Evolutionary conservation across 2,888 invertebrate genomes (phyloP).

Genomic region (Mimumesa dahlbomi): DNA sequence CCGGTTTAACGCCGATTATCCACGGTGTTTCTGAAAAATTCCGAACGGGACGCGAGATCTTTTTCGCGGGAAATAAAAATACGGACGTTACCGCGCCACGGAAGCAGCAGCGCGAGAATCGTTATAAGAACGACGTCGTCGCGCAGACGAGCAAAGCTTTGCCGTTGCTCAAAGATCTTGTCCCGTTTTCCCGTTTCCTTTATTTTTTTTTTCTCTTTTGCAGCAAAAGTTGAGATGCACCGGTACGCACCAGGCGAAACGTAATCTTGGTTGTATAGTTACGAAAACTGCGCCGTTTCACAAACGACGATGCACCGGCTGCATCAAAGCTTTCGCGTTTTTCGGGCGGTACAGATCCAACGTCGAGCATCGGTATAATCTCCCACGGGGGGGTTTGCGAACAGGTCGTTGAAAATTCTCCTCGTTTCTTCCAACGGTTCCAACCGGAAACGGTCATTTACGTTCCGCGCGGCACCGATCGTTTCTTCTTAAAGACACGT

Average conservation of each 20-base stretch:
- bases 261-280: not conserved
- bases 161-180: slow-evolving; percentile 25
- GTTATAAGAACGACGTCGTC: slow-evolving; percentile 34
- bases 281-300: slow-evolving; percentile 20
- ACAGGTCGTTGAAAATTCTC: slow-evolving; percentile 21
- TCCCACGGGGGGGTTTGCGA: slow-evolving; percentile 9
- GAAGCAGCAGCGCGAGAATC: slow-evolving; percentile 29
- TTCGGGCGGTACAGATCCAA: not conserved
- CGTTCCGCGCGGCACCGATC: no score
- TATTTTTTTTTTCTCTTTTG: not conserved
- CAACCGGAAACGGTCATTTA: slow-evolving; percentile 29
- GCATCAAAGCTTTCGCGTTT: not conserved
- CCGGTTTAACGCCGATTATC: no score
- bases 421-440: slow-evolving; percentile 14
- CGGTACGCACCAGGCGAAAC: slow-evolving; percentile 2
- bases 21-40: not conserved
- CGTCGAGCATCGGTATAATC: slow-evolving; percentile 6
- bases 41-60: not conserved
- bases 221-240: slow-evolving; percentile 4
- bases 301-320: slow-evolving; percentile 9
- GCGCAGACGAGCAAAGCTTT: slow-evolving; percentile 4
- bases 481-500: slow-evolving; percentile 56
- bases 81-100: slow-evolving; percentile 1
- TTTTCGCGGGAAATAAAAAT: slow-evolving; percentile 6
- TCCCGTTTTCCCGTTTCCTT: slow-evolving; percentile 11